Evolutionary conservation across 2,888 invertebrate species (phyloP), one percentile per base, ranked within the genome.

Genomic region (Ichneumoninae sp.): DNA sequence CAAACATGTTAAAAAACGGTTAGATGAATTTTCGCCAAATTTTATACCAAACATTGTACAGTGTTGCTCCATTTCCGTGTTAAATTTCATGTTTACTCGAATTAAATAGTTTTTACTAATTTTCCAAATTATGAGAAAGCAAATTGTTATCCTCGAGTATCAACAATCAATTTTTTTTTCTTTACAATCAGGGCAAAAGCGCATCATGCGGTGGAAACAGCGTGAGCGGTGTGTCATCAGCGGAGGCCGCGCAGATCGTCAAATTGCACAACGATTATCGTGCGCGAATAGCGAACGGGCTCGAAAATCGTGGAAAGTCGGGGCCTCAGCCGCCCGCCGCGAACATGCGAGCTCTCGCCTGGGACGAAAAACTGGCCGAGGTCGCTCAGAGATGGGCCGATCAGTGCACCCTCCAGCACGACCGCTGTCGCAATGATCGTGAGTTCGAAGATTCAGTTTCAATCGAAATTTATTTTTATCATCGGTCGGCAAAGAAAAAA

Each of bases 371-470:
- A 85, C 85, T 94, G 73, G 93, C 92, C 0, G 40, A 83, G 3
- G 90, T 93, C 22, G 94, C 94, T 6, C 91, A 92, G 73, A 88
- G 92, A 74, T 94, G 94, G 94, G 94, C 92, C 3, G 89, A 91
- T 40, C 94, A 94, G 82, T 94, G 94, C 85, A 89, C 91, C 26
- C 93, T 91, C 78, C 88, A 88, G 4, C 91, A 94, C 85, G 94
- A 94, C 85, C 77, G 87, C 5, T 94, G 94, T 83, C 89, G 94
- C 85, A 91, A 93, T 85, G 89, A 89, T 83, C 88, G 92, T 92
- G 79, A 88, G 86, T 86, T n/a, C 3, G 3, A 33, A 52, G 8
- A 36, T 52, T 36, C n/a, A 50, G 10, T 13, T 22, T 52, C n/a
- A 16, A n/a, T 71, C 19, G n/a, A 40, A 40, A 40, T 40, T 36